Percentiles rank a stretch among this genome's conserved stretches.
These are phyloP conservation scores for Anomalospiza imberbis DNA, from an alignment of 2,797 vertebrate species.

Conservation along the genomic window DNA sequence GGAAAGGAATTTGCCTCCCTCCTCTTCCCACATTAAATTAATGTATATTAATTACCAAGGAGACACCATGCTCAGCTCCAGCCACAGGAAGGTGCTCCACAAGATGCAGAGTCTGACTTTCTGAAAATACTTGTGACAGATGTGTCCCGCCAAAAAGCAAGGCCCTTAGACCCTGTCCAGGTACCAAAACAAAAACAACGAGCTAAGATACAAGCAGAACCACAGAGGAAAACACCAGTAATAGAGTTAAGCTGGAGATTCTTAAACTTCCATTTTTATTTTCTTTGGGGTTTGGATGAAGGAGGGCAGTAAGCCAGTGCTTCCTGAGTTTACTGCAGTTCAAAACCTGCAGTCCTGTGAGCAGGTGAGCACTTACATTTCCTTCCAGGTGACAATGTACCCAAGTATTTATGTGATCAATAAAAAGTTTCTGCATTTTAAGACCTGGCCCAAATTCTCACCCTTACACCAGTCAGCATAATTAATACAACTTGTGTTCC, in stretches of 20 bases:
- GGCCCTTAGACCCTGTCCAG: background rate
- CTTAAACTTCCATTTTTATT: background rate
- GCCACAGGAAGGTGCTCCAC: background rate
- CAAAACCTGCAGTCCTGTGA: background rate
- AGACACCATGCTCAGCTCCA: background rate
- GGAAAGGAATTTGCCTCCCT: background rate
- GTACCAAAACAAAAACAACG: accelerated
- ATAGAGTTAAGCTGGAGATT: background rate
- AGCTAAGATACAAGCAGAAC: background rate
- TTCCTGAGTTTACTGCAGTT: background rate
- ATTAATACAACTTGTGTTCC: background rate
- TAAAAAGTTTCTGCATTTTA: background rate
- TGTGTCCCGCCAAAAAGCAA: background rate
- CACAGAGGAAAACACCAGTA: background rate
- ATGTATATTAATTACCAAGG: background rate
- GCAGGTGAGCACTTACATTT: background rate
- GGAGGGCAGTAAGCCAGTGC: background rate
- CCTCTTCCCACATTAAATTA: background rate
- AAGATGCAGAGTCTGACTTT: background rate
- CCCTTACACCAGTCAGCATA: background rate
- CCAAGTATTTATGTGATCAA: background rate
- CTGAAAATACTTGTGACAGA: background rate
- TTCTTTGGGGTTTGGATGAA: background rate
- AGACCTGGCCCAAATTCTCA: background rate
- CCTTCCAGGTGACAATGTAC: background rate